Evolutionary conservation across 2,888 invertebrate species (phyloP).

Genomic region (Papilio protenor): DNA sequence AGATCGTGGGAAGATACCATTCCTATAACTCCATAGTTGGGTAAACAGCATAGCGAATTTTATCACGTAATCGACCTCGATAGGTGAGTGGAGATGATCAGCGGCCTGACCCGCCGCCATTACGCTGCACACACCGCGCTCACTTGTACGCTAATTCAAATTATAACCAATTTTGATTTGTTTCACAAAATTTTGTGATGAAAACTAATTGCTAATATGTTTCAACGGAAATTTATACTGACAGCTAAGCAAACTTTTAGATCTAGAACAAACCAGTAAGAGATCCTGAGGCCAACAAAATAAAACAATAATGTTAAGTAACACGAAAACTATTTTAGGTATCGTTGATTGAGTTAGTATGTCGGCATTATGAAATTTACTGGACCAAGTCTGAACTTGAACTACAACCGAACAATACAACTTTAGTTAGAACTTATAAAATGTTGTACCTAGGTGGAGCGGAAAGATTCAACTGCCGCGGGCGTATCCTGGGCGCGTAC

Average conservation of each 20-base stretch:
- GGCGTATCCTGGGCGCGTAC: conserved; percentile 94
- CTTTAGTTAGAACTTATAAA: background rate
- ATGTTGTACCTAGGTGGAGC: conserved; percentile 65
- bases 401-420: no score
- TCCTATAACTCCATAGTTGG: conserved; percentile 47
- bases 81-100: conserved; percentile 45
- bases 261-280: background rate
- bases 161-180: conserved; percentile 12
- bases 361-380: background rate
- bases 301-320: background rate
- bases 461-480: conserved; percentile 91
- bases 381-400: no score
- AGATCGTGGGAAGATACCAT: conserved; percentile 47
- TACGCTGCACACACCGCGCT: conserved; percentile 1
- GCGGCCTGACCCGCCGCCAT: conserved; percentile 46
- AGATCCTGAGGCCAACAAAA: background rate
- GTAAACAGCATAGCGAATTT: conserved; percentile 49
- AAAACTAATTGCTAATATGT: background rate
- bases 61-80: conserved; percentile 54
- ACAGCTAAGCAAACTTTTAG: background rate
- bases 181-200: background rate
- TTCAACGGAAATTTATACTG: background rate
- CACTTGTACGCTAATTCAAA: background rate
- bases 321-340: background rate
- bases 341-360: background rate